These are phyloP conservation scores for Calycopis cecrops DNA, from an alignment of 1,140 invertebrate genomes.

Conservation along the genomic window DNA sequence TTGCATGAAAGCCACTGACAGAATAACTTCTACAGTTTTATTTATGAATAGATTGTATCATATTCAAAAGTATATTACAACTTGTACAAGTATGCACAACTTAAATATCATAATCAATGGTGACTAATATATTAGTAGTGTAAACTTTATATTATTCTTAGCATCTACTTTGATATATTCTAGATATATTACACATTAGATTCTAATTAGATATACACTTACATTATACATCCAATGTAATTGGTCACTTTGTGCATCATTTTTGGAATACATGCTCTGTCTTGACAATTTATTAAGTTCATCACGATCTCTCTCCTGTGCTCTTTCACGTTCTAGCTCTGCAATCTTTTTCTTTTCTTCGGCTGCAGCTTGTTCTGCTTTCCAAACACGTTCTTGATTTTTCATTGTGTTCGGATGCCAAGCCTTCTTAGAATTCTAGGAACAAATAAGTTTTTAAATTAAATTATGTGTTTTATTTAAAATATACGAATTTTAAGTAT, in stretches of 20 bases:
- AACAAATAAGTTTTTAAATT: conserved; percentile 16
- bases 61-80: too few species aligned
- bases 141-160: too few species aligned
- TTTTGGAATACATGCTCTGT: conserved; percentile 73
- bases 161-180: too few species aligned
- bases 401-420: conserved; percentile 88
- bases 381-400: conserved; percentile 87
- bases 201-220: conserved; percentile 20
- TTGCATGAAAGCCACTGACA: too few species aligned
- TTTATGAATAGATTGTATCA: too few species aligned
- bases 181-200: too few species aligned
- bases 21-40: too few species aligned
- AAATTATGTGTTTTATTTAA: conserved; percentile 6
- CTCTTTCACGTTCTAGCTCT: conserved; percentile 81
- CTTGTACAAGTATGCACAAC: too few species aligned
- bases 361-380: conserved; percentile 83
- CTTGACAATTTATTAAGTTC: conserved; percentile 80
- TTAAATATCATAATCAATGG: too few species aligned
- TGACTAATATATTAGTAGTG: too few species aligned
- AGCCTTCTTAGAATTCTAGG: conserved; percentile 85
- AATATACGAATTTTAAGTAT: not conserved
- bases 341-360: conserved; percentile 81
- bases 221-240: conserved; percentile 96
- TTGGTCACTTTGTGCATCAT: conserved; percentile 76
- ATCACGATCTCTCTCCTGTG: conserved; percentile 79